Base-by-base conservation (phyloP, 2,113 vertebrate species). In the Gobio gobio region DNA sequence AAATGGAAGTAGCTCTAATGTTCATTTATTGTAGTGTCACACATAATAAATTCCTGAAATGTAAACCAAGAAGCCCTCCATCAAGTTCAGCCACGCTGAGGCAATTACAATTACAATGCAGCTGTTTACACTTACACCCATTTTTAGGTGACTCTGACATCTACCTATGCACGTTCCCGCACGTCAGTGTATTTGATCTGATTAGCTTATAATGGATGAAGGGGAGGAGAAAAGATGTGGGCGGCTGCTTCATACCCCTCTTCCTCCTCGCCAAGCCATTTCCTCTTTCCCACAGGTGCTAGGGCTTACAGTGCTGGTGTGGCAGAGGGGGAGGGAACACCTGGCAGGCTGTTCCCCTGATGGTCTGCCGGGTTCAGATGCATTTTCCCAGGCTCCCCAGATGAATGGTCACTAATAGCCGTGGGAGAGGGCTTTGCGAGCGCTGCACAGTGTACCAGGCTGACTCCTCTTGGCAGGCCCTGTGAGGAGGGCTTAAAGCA, bases 341-440 rank as follows among this genome's bases (percentile, higher is more conserved):
- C 95, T 97, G 95, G 95, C 94, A 93, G 92, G 90, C 94, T 92
- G 86, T 90, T 94, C 91, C 90, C 89, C 91, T 90, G 93, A 90
- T 94, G 94, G 91, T 90, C 92, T 84, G 93, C 93, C 89, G 91
- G 93, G 92, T 91, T 94, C 91, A 89, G 89, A 96, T 94, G 94
- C 94, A 91, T 95, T 96, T 97, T 96, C 94, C 95, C 96, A 96
- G 96, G 96, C 94, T 95, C 95, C 93, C 91, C 93, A 93, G 90
- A 89, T 94, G 93, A 95, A 94, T 91, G 93, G 93, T 94, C 93
- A 91, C 68, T 94, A 94, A 93, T 91, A 96, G 94, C 95, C 90
- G 89, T 96, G 95, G 94, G 95, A 97, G 95, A 96, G 92, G 93
- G 93, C 95, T 96, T 96, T 95, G 93, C 93, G 87, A 90, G 90